phyloP scores from a whole-genome alignment of 1,140 invertebrate species.

The Anoplophora glabripennis region DNA sequence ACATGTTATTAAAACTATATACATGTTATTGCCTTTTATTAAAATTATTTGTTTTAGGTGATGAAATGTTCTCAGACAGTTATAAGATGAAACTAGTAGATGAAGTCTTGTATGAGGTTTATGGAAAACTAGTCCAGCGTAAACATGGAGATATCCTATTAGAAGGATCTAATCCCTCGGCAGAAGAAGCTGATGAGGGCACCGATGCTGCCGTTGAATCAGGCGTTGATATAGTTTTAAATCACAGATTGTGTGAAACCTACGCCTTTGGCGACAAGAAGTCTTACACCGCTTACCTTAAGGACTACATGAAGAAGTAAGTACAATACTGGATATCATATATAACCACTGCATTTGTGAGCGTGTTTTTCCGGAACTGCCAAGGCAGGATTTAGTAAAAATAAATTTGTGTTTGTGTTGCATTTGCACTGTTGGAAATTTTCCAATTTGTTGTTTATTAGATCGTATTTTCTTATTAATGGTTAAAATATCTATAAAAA shows the following conservation, averaged over 20 bases:
- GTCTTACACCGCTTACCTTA: constrained; percentile 88
- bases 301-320: constrained; percentile 95
- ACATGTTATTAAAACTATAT: constrained; percentile 15
- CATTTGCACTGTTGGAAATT: too few relatives aligned
- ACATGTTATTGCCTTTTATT: constrained; percentile 6
- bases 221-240: constrained; percentile 91
- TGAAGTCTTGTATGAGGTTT: constrained; percentile 93
- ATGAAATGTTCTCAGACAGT: constrained; percentile 98
- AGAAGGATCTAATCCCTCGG: constrained; percentile 88
- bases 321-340: too few relatives aligned
- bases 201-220: constrained; percentile 70
- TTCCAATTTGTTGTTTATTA: too few relatives aligned
- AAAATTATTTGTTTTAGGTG: constrained; percentile 62
- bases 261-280: constrained; percentile 85
- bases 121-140: constrained; percentile 79
- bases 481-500: too few relatives aligned
- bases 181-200: constrained; percentile 85
- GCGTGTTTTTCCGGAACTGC: too few relatives aligned
- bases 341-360: not conserved
- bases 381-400: too few relatives aligned
- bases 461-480: too few relatives aligned
- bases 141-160: constrained; percentile 76
- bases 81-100: constrained; percentile 92
- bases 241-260: constrained; percentile 85
- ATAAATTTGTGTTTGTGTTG: too few relatives aligned